Percentiles rank a stretch among this genome's conserved stretches.
phyloP scores from a whole-genome alignment of 2,797 vertebrate genomes.

The Manis javanica region DNA sequence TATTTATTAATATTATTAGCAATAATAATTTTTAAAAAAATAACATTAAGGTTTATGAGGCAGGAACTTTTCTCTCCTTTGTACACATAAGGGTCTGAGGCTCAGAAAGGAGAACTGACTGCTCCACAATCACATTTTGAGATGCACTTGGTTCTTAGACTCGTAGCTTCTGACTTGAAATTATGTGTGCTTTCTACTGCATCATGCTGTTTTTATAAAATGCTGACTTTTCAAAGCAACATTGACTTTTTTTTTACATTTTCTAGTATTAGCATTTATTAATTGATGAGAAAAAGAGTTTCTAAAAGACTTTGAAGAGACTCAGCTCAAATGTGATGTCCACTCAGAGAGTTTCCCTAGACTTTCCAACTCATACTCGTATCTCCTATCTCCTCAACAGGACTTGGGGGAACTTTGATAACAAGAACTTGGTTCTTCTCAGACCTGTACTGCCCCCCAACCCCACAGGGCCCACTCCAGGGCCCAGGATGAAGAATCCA shows the following conservation, averaged over 20 bases:
- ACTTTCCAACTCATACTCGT: neutral
- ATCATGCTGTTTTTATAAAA: neutral
- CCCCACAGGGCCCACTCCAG: neutral
- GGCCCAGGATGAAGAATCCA: neutral
- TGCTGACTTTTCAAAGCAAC: neutral
- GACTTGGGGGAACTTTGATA: neutral
- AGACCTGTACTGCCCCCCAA: neutral
- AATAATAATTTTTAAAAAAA: conserved; percentile 12
- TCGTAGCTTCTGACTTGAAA: neutral
- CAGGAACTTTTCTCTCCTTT: neutral
- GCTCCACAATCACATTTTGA: neutral
- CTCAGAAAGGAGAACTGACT: neutral
- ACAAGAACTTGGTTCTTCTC: neutral
- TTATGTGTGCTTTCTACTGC: neutral
- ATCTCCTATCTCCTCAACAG: neutral
- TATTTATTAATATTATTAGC: neutral
- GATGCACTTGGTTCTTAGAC: neutral
- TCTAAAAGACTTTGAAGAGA: conserved; percentile 32
- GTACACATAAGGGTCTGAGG: conserved; percentile 22
- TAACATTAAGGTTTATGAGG: conserved; percentile 21
- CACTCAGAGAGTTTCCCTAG: neutral
- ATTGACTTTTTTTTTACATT: neutral
- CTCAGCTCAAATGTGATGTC: neutral
- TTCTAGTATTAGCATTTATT: conserved; percentile 42
- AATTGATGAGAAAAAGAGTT: neutral